Evolutionary conservation across 2,888 invertebrate genomes (phyloP).

Genomic region (Melinaea marsaeus): DNA sequence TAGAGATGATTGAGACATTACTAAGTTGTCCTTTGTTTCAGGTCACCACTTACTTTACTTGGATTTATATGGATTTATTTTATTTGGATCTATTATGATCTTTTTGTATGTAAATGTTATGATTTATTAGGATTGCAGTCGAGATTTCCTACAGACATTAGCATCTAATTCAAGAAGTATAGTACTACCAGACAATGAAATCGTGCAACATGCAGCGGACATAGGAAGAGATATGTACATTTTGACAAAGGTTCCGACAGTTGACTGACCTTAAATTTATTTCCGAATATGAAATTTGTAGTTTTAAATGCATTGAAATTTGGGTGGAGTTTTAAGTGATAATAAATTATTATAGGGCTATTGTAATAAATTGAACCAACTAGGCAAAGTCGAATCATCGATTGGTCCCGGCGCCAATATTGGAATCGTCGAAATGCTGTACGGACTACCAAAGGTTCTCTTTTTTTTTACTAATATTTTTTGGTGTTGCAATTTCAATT

Average conservation of each 20-base stretch:
- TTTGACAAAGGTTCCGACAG: conserved; percentile 52
- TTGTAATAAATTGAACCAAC: conserved; percentile 56
- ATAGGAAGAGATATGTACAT: conserved; percentile 73
- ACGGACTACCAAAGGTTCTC: conserved; percentile 64
- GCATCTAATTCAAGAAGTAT: conserved; percentile 62
- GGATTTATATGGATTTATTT: background rate
- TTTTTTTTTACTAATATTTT: no score
- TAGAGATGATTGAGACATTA: conserved; percentile 66
- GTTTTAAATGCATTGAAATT: no score
- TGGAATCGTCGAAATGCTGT: conserved; percentile 71
- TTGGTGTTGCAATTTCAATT: no score
- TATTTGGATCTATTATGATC: conserved; percentile 24
- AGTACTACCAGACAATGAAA: conserved; percentile 67
- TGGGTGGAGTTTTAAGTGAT: no score
- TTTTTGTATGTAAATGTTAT: background rate
- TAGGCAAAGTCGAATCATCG: conserved; percentile 47
- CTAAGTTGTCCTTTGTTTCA: conserved; percentile 62
- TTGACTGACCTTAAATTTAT: no score
- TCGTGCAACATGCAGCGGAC: conserved; percentile 69
- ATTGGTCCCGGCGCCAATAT: conserved; percentile 62
- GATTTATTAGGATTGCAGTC: conserved; percentile 51
- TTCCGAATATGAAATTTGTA: no score
- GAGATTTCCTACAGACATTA: conserved; percentile 67
- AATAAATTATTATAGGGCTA: conserved; percentile 54
- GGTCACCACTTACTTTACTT: conserved; percentile 37